These are phyloP conservation scores for Procambarus clarkii DNA, from an alignment of 1,140 invertebrate species.

Conservation along the genomic window DNA sequence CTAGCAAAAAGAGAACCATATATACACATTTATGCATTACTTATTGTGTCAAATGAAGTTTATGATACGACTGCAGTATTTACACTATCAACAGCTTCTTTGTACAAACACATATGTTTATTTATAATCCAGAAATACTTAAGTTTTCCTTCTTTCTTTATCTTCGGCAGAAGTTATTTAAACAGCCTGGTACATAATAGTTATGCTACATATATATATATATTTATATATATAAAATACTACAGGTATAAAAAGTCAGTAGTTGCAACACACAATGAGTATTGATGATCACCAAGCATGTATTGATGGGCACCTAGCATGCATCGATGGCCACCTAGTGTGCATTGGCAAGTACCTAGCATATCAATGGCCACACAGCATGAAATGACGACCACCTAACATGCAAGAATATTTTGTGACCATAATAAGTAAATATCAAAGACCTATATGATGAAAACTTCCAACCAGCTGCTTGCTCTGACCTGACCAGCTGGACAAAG, in stretches of 20 bases:
- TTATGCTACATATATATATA: conserved; percentile 43
- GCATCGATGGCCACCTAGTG: too few relatives aligned
- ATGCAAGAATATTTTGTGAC: conserved; percentile 42
- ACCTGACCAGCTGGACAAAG: background rate
- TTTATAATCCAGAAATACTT: conserved; percentile 18
- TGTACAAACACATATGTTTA: conserved; percentile 53
- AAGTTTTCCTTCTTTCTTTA: conserved; percentile 13
- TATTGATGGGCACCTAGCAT: too few relatives aligned
- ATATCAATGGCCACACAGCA: too few relatives aligned
- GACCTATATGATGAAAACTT: background rate
- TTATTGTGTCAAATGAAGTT: conserved; percentile 57
- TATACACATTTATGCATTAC: conserved; percentile 64
- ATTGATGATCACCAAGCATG: conserved; percentile 31
- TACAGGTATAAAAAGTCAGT: conserved; percentile 62
- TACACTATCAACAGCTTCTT: conserved; percentile 66
- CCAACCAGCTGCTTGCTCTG: background rate
- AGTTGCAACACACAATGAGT: conserved; percentile 44
- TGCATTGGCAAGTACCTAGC: too few relatives aligned
- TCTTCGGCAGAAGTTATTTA: conserved; percentile 45
- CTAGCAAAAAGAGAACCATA: conserved; percentile 61
- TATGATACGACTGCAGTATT: conserved; percentile 49
- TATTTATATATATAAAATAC: conserved; percentile 43
- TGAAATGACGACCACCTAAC: conserved; percentile 32
- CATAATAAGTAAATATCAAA: background rate
- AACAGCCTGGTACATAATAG: conserved; percentile 51